These are phyloP conservation scores for Naso thynnoides DNA, from an alignment of 2,797 vertebrate genomes.

Conservation along the genomic window DNA sequence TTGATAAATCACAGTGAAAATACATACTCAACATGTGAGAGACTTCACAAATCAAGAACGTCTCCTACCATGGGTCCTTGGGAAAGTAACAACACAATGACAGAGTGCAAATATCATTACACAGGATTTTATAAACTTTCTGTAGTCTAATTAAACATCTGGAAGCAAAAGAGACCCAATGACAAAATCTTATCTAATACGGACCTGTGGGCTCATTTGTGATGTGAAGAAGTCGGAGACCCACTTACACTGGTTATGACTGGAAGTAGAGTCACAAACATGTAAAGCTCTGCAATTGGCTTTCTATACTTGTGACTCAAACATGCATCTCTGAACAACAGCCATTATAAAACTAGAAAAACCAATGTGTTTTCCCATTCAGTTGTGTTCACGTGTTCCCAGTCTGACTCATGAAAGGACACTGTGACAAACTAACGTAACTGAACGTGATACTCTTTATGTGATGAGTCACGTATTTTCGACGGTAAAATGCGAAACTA, in stretches of 20 bases:
- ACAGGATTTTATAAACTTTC: no score
- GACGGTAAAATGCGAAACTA: background rate
- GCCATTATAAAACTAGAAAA: conserved; percentile 26
- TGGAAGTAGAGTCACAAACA: no score
- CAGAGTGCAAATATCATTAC: no score
- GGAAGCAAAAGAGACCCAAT: no score
- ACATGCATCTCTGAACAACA: conserved; percentile 17
- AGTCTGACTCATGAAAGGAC: conserved; percentile 1
- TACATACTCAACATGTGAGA: background rate
- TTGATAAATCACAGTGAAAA: conserved; percentile 15
- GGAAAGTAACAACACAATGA: conserved; percentile 4
- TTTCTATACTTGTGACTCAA: no score
- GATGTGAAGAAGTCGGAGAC: no score
- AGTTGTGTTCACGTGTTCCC: conserved; percentile 5
- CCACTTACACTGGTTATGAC: no score
- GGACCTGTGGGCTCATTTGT: no score
- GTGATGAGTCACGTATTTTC: background rate
- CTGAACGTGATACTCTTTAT: background rate
- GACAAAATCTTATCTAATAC: no score
- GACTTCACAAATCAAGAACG: background rate
- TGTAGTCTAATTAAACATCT: no score
- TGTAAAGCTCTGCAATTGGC: conserved; percentile 10
- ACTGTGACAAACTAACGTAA: conserved; percentile 11
- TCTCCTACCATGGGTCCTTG: background rate
- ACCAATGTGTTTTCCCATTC: conserved; percentile 16